Evolutionary conservation across 2,888 invertebrate genomes (phyloP).

Genomic region (Julus scandinavius): DNA sequence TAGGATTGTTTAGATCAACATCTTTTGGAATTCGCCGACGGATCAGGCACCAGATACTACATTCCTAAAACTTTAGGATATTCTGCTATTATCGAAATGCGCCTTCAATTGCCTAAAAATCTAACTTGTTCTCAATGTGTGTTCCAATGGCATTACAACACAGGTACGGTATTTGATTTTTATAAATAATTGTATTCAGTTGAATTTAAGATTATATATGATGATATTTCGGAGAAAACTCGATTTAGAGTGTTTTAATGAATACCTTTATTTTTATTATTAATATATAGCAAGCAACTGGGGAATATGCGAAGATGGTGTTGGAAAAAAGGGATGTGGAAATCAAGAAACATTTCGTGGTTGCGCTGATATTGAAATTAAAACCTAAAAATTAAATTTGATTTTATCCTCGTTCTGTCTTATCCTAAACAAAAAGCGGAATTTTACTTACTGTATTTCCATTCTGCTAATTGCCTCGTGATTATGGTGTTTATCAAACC

Average conservation of each 20-base stretch:
- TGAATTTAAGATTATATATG: no score
- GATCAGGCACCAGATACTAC: conserved; percentile 60
- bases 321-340: conserved; percentile 47
- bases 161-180: conserved; percentile 61
- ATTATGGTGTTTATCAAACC: no score
- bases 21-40: conserved; percentile 63
- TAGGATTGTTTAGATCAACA: conserved; percentile 63
- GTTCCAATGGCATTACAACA: conserved; percentile 66
- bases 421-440: no score
- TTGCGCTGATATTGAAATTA: conserved; percentile 53
- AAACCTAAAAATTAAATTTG: no score
- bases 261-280: background rate
- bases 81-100: conserved; percentile 56
- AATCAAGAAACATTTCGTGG: conserved; percentile 51
- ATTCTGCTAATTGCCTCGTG: background rate
- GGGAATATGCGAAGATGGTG: conserved; percentile 47
- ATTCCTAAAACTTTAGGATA: conserved; percentile 5
- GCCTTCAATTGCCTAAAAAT: conserved; percentile 62
- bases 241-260: no score
- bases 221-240: background rate
- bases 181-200: background rate
- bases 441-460: no score
- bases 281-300: conserved; percentile 45
- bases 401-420: no score
- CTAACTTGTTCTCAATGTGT: conserved; percentile 65